phyloP scores from a whole-genome alignment of 2,797 vertebrate species.

The Danionella dracula region DNA sequence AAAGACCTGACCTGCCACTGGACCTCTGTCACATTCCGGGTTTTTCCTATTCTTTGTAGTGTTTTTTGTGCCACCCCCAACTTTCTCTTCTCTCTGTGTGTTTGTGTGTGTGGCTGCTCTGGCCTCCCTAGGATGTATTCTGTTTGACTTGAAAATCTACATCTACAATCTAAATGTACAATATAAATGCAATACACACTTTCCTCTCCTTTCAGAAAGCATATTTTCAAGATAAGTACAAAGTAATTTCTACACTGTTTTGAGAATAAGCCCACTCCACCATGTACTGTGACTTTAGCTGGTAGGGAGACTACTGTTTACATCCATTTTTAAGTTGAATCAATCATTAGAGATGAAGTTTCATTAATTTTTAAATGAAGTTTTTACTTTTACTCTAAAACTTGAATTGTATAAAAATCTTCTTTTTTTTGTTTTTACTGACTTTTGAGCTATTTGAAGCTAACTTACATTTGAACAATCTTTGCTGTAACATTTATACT shows the following conservation, averaged over 20 bases:
- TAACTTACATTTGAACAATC: no score
- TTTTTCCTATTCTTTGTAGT: constrained; percentile 48
- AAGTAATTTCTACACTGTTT: constrained; percentile 32
- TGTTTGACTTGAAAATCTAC: constrained; percentile 69
- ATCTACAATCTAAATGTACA: no score
- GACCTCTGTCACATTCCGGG: constrained; percentile 52
- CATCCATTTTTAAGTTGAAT: no score
- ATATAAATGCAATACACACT: no score
- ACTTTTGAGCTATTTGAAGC: no score
- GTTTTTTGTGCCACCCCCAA: constrained; percentile 68
- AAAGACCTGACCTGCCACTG: constrained; percentile 70
- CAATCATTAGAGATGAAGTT: no score
- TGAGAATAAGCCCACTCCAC: constrained; percentile 20
- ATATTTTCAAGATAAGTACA: not conserved
- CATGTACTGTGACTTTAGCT: not conserved
- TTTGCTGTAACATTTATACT: no score
- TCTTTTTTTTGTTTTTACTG: no score
- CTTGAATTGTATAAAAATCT: no score
- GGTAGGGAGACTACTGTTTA: no score
- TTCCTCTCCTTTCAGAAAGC: constrained; percentile 12
- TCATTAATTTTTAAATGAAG: no score
- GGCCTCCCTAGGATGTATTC: constrained; percentile 51
- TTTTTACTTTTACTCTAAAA: no score
- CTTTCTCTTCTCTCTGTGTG: not conserved
- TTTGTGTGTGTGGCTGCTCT: constrained; percentile 29